Evolutionary conservation across 2,113 vertebrate genomes (phyloP), one percentile per base, ranked within the genome.

Genomic region (Cervus canadensis): DNA sequence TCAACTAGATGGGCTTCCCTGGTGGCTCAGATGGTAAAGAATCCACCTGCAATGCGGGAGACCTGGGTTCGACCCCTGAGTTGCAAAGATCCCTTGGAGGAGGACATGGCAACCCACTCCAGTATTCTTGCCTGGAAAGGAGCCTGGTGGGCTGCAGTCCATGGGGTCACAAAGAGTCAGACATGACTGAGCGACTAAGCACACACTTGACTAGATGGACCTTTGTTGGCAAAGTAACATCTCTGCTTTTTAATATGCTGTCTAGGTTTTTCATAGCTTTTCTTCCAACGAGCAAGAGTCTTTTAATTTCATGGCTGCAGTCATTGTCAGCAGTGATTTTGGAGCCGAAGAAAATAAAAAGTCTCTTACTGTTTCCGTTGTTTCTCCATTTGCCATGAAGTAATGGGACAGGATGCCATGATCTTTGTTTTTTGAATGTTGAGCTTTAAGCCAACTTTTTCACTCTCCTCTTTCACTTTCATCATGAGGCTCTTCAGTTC

Each of bases 31-130:
- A 40, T 23, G 19, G 19, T 71, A 71, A 71, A 40, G 19, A 71
- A 71, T 71, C 19, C n/a, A 40, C 5, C 67, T 40, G 67, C 67
- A 71, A 12, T 71, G 67, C 2, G n/a, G 67, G n/a, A 74, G 19
- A 74, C n/a, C n/a, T 71, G n/a, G n/a, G 19, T 40, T 71, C 0
- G 1, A 71, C 19, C 19, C 67, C 5, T 40, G 67, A 5, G 19
- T 40, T 74, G 10, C 10, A 74, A 74, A 74, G n/a, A 74, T 40
- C 1, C n/a, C 19, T 36, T 74, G 67, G 67, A 74, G 2, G 19
- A 74, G 19, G 21, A 74, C 67, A 74, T 2, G 1, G n/a, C n/a
- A 74, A 40, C n/a, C n/a, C 19, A 74, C n/a, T 40, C 67, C 67
- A 74, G 19, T 40, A 74, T 74, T 74, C 67, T 74, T 74, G n/a